These are phyloP conservation scores for Marisa cornuarietis DNA, from an alignment of 1,140 invertebrate genomes.

Conservation along the genomic window DNA sequence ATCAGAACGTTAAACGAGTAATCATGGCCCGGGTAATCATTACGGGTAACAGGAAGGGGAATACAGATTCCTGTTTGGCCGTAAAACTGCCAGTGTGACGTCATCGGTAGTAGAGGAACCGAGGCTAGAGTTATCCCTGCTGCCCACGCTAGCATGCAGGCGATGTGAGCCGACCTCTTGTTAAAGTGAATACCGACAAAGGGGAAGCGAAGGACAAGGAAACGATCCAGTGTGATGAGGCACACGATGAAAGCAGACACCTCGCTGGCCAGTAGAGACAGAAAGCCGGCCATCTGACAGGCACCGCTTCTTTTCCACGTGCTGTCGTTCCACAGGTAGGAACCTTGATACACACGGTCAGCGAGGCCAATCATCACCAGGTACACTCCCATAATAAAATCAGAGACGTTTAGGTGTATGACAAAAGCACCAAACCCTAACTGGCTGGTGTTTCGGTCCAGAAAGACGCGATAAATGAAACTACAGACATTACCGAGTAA, in stretches of 20 bases:
- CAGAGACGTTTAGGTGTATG: slow-evolving; percentile 44
- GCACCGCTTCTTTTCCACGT: slow-evolving; percentile 41
- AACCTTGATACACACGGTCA: slow-evolving; percentile 43
- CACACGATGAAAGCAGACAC: slow-evolving; percentile 45
- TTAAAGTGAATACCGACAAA: slow-evolving; percentile 30
- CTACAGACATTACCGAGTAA: slow-evolving; percentile 36
- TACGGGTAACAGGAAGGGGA: slow-evolving; percentile 32
- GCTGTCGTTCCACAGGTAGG: slow-evolving; percentile 39
- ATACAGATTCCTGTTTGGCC: slow-evolving; percentile 36
- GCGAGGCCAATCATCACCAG: slow-evolving; percentile 50
- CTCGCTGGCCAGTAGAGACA: slow-evolving; percentile 48
- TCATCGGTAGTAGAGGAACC: slow-evolving; percentile 23
- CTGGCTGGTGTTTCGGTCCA: slow-evolving; percentile 14
- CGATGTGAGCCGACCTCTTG: slow-evolving; percentile 13
- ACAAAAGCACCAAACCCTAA: slow-evolving; percentile 39
- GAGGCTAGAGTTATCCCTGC: slow-evolving; percentile 26
- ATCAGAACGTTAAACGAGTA: slow-evolving; percentile 37
- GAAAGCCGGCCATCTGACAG: slow-evolving; percentile 47
- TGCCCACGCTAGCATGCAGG: slow-evolving; percentile 21
- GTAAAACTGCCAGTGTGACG: slow-evolving; percentile 36
- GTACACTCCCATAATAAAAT: slow-evolving; percentile 57
- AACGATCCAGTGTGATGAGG: slow-evolving; percentile 43
- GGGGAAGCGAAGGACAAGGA: slow-evolving; percentile 47
- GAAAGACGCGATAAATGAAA: slow-evolving; percentile 29
- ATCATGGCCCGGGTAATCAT: slow-evolving; percentile 27